phyloP scores from a whole-genome alignment of 1,140 invertebrate genomes.

The Hormaphis cornu region DNA sequence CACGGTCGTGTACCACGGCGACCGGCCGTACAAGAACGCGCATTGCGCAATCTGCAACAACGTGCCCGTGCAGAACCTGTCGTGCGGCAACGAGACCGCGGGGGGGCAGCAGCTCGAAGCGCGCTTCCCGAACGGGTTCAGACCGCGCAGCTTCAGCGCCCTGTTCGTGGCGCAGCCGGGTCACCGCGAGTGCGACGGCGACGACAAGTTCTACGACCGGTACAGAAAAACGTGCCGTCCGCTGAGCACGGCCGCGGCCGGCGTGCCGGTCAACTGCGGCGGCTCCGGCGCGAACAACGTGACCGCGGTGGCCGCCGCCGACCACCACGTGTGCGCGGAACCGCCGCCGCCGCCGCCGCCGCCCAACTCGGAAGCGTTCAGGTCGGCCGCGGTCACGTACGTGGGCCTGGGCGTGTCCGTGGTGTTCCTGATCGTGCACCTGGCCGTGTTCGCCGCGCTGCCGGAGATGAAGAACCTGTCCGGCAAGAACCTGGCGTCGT shows the following conservation, averaged over 20 bases:
- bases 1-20: constrained; percentile 42
- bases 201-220: constrained; percentile 46
- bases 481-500: constrained; percentile 47
- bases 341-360: neutral
- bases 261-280: neutral
- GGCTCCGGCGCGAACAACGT: too few species aligned
- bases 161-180: neutral
- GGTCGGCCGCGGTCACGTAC: constrained; percentile 45
- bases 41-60: constrained; percentile 52
- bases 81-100: constrained; percentile 38
- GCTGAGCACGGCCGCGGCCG: neutral
- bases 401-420: constrained; percentile 45
- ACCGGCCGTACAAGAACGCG: constrained; percentile 46
- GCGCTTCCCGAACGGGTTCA: constrained; percentile 41
- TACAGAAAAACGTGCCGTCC: constrained; percentile 46
- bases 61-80: constrained; percentile 41
- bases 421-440: constrained; percentile 45
- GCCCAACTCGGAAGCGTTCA: constrained; percentile 15
- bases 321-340: constrained; percentile 33
- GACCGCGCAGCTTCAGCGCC: constrained; percentile 36
- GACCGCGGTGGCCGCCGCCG: neutral
- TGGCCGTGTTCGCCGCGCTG: constrained; percentile 44
- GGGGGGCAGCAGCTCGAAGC: too few species aligned
- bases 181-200: neutral
- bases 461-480: constrained; percentile 47